Evolutionary conservation across 2,797 vertebrate species (phyloP).

Genomic region (Pseudochromis fuscus): DNA sequence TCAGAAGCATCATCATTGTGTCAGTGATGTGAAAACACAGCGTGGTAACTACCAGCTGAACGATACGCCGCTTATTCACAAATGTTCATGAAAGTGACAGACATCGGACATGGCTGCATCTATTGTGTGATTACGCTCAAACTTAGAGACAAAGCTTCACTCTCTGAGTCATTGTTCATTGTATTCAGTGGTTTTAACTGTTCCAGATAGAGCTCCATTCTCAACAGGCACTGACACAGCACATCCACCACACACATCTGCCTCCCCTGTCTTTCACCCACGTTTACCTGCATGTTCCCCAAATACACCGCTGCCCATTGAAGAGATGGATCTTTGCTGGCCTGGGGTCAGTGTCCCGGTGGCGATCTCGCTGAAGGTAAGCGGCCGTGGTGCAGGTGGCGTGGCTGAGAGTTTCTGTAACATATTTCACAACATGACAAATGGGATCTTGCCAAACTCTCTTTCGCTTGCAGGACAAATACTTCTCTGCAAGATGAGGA

Average conservation of each 20-base stretch:
- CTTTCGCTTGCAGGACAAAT: constrained; percentile 29
- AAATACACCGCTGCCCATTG: constrained; percentile 55
- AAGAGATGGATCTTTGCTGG: constrained; percentile 66
- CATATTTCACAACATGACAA: constrained; percentile 41
- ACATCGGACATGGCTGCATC: constrained; percentile 17
- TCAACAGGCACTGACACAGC: constrained; percentile 83
- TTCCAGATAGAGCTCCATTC: constrained; percentile 85
- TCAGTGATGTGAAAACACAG: background rate
- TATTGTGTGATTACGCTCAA: constrained; percentile 65
- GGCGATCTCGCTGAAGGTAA: constrained; percentile 63
- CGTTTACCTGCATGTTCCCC: constrained; percentile 80
- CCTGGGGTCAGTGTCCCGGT: constrained; percentile 45
- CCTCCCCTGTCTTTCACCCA: constrained; percentile 51
- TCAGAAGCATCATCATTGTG: background rate
- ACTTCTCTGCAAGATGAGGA: constrained; percentile 72
- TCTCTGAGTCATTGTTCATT: constrained; percentile 69
- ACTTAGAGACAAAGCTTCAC: constrained; percentile 58
- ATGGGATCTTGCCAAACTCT: constrained; percentile 49
- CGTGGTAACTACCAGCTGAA: constrained; percentile 37
- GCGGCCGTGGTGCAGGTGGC: constrained; percentile 34
- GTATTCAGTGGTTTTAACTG: constrained; percentile 67
- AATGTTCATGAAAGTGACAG: constrained; percentile 60
- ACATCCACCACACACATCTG: constrained; percentile 67
- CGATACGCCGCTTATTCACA: constrained; percentile 18
- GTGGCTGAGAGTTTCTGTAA: background rate